Evolutionary conservation across 2,113 vertebrate genomes (phyloP).

Genomic region (Rhipidura dahli): DNA sequence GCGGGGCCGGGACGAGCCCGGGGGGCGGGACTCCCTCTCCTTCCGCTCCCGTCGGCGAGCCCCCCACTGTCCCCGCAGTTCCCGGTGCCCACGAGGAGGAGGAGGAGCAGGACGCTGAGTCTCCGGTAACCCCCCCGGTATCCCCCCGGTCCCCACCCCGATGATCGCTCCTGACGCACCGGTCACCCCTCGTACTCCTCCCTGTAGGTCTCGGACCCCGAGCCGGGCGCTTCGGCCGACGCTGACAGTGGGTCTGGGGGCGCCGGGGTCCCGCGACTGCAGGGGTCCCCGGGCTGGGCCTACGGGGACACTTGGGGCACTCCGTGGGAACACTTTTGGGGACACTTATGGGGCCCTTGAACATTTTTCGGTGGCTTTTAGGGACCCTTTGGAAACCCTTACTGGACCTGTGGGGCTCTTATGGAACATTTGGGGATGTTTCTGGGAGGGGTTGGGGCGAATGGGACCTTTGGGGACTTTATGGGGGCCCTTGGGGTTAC

Average conservation of each 20-base stretch:
- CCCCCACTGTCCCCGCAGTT: not conserved
- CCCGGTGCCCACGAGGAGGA: not conserved
- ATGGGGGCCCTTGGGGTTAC: not conserved
- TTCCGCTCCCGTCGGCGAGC: not conserved
- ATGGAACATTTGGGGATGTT: not conserved
- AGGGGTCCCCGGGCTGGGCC: not conserved
- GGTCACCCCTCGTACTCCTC: not conserved
- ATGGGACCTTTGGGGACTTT: not conserved
- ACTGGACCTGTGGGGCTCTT: too few relatives aligned
- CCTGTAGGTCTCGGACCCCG: constrained; percentile 72
- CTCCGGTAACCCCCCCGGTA: not conserved
- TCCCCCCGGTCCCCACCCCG: not conserved
- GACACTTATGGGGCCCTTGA: too few relatives aligned
- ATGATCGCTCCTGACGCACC: too few relatives aligned
- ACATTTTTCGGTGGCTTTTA: too few relatives aligned
- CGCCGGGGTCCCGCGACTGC: too few relatives aligned
- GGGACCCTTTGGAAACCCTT: too few relatives aligned
- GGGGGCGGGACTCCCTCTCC: not conserved
- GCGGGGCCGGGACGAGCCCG: too few relatives aligned
- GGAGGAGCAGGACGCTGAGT: not conserved
- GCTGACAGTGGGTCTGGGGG: constrained; percentile 75
- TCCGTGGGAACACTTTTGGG: too few relatives aligned
- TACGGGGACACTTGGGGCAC: not conserved
- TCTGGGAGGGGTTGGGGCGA: too few relatives aligned
- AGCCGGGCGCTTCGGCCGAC: constrained; percentile 71